These are phyloP conservation scores for Suncus etruscus DNA, from an alignment of 2,113 vertebrate species.

Conservation along the genomic window DNA sequence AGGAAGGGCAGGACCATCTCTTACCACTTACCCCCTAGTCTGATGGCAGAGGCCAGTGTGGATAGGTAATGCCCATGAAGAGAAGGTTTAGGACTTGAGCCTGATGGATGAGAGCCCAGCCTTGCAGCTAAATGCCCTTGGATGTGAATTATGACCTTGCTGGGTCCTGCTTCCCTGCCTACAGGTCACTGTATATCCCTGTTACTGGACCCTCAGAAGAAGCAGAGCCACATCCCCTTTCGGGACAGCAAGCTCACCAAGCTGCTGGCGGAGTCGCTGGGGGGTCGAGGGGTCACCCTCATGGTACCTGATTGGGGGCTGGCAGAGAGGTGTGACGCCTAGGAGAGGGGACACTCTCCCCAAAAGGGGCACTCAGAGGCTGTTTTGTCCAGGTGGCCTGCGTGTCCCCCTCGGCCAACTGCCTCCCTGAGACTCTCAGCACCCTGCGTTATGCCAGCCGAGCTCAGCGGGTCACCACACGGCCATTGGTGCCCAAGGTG, in stretches of 20 bases:
- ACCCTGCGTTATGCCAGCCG: constrained; percentile 87
- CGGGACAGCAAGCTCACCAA: constrained; percentile 90
- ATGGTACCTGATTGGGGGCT: constrained; percentile 78
- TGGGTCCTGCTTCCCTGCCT: background rate
- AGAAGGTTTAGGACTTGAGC: too few species aligned
- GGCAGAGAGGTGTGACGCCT: constrained; percentile 1
- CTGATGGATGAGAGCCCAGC: background rate
- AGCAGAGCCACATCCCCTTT: constrained; percentile 86
- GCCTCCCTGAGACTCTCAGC: constrained; percentile 88
- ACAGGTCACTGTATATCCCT: constrained; percentile 89
- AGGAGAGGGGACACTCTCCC: background rate
- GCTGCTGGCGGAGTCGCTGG: constrained; percentile 87
- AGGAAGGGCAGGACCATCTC: too few species aligned
- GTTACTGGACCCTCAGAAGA: constrained; percentile 85
- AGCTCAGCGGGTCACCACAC: constrained; percentile 85
- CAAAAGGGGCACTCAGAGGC: background rate
- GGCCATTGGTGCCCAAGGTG: constrained; percentile 84
- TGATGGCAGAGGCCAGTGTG: background rate
- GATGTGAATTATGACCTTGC: background rate
- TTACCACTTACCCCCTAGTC: background rate
- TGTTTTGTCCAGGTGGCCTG: constrained; percentile 87
- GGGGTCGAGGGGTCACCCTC: constrained; percentile 85
- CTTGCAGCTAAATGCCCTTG: background rate
- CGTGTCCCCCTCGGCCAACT: constrained; percentile 85
- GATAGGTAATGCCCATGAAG: too few species aligned